Base-by-base conservation (phyloP, 2,797 vertebrate genomes). In the Periparus ater region DNA sequence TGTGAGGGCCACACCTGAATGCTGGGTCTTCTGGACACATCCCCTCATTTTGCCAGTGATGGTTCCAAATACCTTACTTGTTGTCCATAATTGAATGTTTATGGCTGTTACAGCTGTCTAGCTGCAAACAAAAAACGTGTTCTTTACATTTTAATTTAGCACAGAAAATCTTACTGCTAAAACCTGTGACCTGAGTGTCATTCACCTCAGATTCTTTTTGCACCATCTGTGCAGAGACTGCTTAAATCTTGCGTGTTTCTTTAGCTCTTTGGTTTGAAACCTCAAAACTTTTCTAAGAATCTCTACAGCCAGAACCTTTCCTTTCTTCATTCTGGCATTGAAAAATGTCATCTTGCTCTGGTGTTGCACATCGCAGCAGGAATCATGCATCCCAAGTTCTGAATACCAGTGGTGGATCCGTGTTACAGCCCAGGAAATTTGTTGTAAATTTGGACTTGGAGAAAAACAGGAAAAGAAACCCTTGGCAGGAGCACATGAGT, bases 321-420 rank as follows among this genome's bases (percentile, higher is more conserved):
- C 26, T 10, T 65, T 88, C 22, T 94, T 71, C n/a, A 30, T 87
- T 44, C 34, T 47, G 67, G 9, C 67, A 16, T 3, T 67, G 45
- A 26, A 29, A 58, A 45, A 61, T 30, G 36, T 38, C 25, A 44
- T 25, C 26, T 44, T 30, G 34, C 70, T 70, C 36, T 57, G 67
- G 21, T 81, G 47, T 16, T 54, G 23, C 7, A 40, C 10, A 1
- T 48, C 17, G 34, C 57, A 78, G 83, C 40, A 55, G 60, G 73
- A 45, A 9, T 40, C 62, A 10, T 70, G 42, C 54, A 55, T 54
- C 47, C 54, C 18, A 16, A 19, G 25, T 30, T 51, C 34, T 63
- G 58, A 42, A 18, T 32, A 6, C 20, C 17, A 23, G 22, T 27
- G 10, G 4, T 4, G 5, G 6, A 3, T 1, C 0, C 50, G 3